Percentiles rank a stretch among this genome's conserved stretches.
Evolutionary conservation across 2,113 vertebrate species (phyloP).

Genomic region (Platichthys stellatus): DNA sequence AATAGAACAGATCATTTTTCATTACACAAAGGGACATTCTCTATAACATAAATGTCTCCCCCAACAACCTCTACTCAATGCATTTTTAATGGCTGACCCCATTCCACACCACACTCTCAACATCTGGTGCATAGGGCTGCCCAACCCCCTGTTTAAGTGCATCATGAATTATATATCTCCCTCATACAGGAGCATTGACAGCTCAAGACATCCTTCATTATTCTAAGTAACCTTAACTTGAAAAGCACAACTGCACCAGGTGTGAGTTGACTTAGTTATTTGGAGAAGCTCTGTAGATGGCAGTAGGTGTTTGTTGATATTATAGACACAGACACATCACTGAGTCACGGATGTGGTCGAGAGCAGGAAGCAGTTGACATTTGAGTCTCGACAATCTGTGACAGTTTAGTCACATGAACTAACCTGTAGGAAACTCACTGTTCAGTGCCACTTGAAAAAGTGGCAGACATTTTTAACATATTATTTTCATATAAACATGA

Average conservation of each 20-base stretch:
- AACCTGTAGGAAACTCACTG: constrained; percentile 1
- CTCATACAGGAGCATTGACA: constrained; percentile 22
- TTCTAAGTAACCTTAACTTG: constrained; percentile 13
- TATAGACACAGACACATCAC: not conserved
- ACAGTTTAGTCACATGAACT: constrained; percentile 13
- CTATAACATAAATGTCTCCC: constrained; percentile 7
- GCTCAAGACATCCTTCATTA: constrained; percentile 34
- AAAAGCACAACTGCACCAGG: not conserved
- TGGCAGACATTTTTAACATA: no score
- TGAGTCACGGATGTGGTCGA: constrained; percentile 71
- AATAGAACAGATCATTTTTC: no score
- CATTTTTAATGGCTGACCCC: constrained; percentile 63
- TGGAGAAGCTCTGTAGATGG: not conserved
- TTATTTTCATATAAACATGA: no score
- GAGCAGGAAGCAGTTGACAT: constrained; percentile 61
- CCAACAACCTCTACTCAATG: constrained; percentile 22
- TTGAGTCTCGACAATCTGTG: not conserved
- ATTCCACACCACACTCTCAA: constrained; percentile 35
- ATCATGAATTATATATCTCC: constrained; percentile 66
- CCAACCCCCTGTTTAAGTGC: constrained; percentile 62
- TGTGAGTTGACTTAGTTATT: not conserved
- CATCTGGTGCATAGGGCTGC: constrained; percentile 61
- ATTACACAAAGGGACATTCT: constrained; percentile 2
- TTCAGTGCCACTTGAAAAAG: no score
- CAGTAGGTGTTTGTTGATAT: not conserved